phyloP scores from a whole-genome alignment of 1,140 invertebrate genomes.

The Calliopsis andreniformis region DNA sequence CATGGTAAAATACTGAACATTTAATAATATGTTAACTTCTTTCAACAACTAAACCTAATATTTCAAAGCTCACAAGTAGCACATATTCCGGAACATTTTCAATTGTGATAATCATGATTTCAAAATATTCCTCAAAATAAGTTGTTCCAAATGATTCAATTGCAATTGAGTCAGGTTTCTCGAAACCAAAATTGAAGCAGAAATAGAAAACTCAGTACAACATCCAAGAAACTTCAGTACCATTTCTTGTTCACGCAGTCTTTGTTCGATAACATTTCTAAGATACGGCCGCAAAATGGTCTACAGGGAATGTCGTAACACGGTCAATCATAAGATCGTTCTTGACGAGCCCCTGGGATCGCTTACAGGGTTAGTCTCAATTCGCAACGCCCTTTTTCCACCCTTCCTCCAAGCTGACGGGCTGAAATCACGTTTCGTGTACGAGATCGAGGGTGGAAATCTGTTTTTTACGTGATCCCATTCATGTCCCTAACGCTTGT shows the following conservation, averaged over 20 bases:
- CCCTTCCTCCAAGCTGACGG: constrained; percentile 66
- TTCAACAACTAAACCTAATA: too few species aligned
- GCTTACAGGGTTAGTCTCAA: constrained; percentile 71
- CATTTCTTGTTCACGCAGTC: neutral
- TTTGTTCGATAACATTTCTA: constrained; percentile 25
- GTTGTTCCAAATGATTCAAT: neutral
- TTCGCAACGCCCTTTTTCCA: constrained; percentile 56
- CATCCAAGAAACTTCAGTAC: neutral
- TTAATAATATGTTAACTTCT: too few species aligned
- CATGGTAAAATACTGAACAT: too few species aligned
- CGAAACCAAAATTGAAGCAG: too few species aligned
- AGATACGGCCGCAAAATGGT: constrained; percentile 69
- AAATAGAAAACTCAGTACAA: too few species aligned
- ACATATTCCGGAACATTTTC: too few species aligned
- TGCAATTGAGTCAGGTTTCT: neutral
- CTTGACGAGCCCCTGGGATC: constrained; percentile 74
- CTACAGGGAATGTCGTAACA: constrained; percentile 77
- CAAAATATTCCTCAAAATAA: too few species aligned
- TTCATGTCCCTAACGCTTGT: constrained; percentile 70
- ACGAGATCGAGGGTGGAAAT: constrained; percentile 74
- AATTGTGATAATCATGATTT: too few species aligned
- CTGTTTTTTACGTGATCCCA: constrained; percentile 78
- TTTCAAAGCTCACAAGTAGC: too few species aligned
- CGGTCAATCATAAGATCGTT: constrained; percentile 82
- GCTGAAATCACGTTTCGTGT: constrained; percentile 70